These are phyloP conservation scores for Drosophila paucipuncta DNA, from an alignment of 2,888 invertebrate genomes.

Conservation along the genomic window DNA sequence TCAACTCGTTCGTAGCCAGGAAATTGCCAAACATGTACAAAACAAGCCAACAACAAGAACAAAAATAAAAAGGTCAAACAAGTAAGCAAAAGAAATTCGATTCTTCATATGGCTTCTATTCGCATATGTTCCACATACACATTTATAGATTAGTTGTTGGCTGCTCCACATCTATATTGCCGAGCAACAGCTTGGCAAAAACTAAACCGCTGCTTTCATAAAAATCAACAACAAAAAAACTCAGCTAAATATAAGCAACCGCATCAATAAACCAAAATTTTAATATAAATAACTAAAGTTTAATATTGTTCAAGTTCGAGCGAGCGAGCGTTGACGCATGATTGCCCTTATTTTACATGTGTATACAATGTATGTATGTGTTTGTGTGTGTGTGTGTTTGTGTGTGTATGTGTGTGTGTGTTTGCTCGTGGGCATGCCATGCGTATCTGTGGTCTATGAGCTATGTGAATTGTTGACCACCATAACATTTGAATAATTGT, in stretches of 20 bases:
- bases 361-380: not conserved
- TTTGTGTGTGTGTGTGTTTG: conserved; percentile 4
- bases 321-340: conserved; percentile 9
- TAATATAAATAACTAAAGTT: conserved; percentile 77
- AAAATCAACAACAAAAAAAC: conserved; percentile 40
- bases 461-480: conserved; percentile 27
- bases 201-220: conserved; percentile 59
- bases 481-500: conserved; percentile 44
- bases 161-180: conserved; percentile 6
- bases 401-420: not conserved
- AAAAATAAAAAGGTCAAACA: conserved; percentile 54
- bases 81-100: conserved; percentile 64
- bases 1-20: conserved; percentile 78
- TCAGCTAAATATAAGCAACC: conserved; percentile 57
- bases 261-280: conserved; percentile 77
- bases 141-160: conserved; percentile 36
- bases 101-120: conserved; percentile 42
- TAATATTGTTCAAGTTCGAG: conserved; percentile 53
- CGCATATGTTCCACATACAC: conserved; percentile 14
- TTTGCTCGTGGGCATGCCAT: not conserved
- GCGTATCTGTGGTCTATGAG: conserved; percentile 23
- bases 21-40: conserved; percentile 73
- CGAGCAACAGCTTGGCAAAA: conserved; percentile 62
- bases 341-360: conserved; percentile 16
- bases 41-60: conserved; percentile 47